A percentile compares a stretch with the other conserved stretches of the same genome.
phyloP scores from a whole-genome alignment of 2,113 vertebrate species.

The Salvelinus alpinus region DNA sequence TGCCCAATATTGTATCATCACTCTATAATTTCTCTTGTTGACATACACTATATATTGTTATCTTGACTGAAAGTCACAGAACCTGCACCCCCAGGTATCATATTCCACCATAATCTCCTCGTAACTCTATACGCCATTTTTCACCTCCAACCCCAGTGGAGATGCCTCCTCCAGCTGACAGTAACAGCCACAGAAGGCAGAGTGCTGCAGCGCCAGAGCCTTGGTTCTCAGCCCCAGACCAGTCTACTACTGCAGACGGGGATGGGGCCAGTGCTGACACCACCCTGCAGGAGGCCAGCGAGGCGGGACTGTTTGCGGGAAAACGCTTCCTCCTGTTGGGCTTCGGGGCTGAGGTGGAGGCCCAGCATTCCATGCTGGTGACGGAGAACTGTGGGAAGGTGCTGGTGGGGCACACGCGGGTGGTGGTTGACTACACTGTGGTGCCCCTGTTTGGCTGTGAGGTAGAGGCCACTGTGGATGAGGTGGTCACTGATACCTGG shows the following conservation, averaged over 20 bases:
- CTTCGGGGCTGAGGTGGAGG: slow-evolving; percentile 81
- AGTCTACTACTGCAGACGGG: slow-evolving; percentile 26
- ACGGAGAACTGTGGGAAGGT: slow-evolving; percentile 84
- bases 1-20: not conserved
- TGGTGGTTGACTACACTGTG: slow-evolving; percentile 88
- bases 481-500: slow-evolving; percentile 96
- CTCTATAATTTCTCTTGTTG: not conserved
- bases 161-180: slow-evolving; percentile 38
- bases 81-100: too few relatives aligned
- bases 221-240: slow-evolving; percentile 38
- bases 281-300: slow-evolving; percentile 62
- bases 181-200: too few relatives aligned
- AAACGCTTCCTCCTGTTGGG: slow-evolving; percentile 87
- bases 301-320: slow-evolving; percentile 79
- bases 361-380: slow-evolving; percentile 77
- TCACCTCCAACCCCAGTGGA: slow-evolving; percentile 54
- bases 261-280: slow-evolving; percentile 47
- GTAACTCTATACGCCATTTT: not conserved
- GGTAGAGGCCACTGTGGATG: slow-evolving; percentile 85
- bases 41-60: not conserved
- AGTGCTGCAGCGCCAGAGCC: slow-evolving; percentile 12
- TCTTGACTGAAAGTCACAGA: not conserved
- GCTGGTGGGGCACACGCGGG: slow-evolving; percentile 70
- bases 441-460: slow-evolving; percentile 89
- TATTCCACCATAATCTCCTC: not conserved